Base-by-base conservation (phyloP, 2,113 vertebrate genomes). In the Pogonocichla stellata region DNA sequence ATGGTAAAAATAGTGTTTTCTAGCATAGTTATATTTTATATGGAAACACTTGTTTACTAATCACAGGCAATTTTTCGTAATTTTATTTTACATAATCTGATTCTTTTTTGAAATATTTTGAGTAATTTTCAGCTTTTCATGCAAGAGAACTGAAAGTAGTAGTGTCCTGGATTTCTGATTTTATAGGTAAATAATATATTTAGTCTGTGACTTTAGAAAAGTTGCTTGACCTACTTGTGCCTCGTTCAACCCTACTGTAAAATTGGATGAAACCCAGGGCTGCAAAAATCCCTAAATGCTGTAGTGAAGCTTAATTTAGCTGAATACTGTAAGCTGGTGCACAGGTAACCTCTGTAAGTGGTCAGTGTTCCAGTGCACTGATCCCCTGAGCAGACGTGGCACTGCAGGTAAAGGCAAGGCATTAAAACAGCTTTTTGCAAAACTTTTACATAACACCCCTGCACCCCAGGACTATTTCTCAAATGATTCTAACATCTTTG, bases 381-480 rank as follows among this genome's bases (percentile, higher is more conserved):
- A 79, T 62, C 43, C 61, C 12, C 70, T 77, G 50, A 87, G 40
- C 17, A 56, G 85, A 71, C 23, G 19, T 1, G 2, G 14, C 20
- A 31, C 20, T 45, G 22, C 14, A 67, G 36, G 29, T 54, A 23
- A 65, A 64, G 25, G 29, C 77, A 80, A 66, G 25, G 6, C 14
- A 14, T 40, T n/a, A 25, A 29, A 56, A 62, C 20, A 12, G 54
- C 36, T 34, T 28, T 58, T 62, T 64, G 5, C 25, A 29, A 1
- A n/a, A 17, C 3, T 42, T 78, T 64, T 57, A 25, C 3, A 4
- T 62, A 47, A 43, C 5, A 25, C 2, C 7, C 2, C 0, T 33
- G 12, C 38, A 50, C 67, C 28, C 12, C 13, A 28, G 14, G 10
- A 17, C 33, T 53, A 23, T 71, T 61, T 88, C 22, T 80, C 54